These are phyloP conservation scores for Macrotus californicus DNA, from an alignment of 2,113 vertebrate genomes.

Conservation along the genomic window DNA sequence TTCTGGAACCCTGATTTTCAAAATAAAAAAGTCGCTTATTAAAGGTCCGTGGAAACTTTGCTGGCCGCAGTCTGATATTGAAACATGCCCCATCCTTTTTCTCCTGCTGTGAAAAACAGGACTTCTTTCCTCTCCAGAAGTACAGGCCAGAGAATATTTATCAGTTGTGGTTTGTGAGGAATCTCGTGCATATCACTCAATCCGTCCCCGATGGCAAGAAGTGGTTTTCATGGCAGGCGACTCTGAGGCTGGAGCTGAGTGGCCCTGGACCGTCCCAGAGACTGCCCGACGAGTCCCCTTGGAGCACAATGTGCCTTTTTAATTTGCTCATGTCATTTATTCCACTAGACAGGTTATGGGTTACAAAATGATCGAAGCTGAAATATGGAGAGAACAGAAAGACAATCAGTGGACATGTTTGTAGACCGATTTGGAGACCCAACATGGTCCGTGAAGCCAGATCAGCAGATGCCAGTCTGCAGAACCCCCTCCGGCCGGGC, in stretches of 20 bases:
- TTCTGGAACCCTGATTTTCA: slow-evolving; percentile 5
- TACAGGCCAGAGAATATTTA: neutral
- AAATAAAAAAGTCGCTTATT: slow-evolving; percentile 23
- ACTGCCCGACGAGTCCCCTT: neutral
- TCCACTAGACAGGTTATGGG: slow-evolving; percentile 40
- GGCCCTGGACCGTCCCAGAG: neutral
- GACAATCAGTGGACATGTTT: slow-evolving; percentile 66
- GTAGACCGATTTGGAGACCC: neutral
- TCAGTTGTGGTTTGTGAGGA: neutral
- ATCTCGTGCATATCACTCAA: neutral
- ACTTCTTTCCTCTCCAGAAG: neutral
- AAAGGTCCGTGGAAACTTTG: slow-evolving; percentile 35
- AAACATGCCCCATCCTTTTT: neutral
- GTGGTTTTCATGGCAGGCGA: slow-evolving; percentile 35
- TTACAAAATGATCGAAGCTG: slow-evolving; percentile 16
- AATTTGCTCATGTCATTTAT: slow-evolving; percentile 13
- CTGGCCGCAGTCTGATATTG: slow-evolving; percentile 8
- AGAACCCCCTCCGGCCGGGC: neutral
- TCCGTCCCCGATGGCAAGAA: slow-evolving; percentile 25
- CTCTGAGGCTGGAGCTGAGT: neutral
- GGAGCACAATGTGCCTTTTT: slow-evolving; percentile 57
- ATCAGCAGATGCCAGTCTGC: neutral
- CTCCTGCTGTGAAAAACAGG: slow-evolving; percentile 25
- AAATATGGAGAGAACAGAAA: slow-evolving; percentile 27
- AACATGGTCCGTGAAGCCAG: neutral